Evolutionary conservation across 2,888 invertebrate species (phyloP).

Genomic region (Eudemis profundana): DNA sequence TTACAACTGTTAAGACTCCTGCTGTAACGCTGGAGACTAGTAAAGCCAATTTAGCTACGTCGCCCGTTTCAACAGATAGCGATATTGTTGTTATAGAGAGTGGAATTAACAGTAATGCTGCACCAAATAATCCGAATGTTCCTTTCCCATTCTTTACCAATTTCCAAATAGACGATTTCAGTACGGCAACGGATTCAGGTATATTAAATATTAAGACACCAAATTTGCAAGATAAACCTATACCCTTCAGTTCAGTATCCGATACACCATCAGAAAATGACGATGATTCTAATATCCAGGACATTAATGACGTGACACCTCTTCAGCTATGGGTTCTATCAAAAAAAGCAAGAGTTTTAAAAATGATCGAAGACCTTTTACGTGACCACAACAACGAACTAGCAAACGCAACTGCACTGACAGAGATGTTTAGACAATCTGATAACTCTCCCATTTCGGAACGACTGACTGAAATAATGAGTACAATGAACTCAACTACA

Average conservation of each 20-base stretch:
- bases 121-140: constrained; percentile 59
- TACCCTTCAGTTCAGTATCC: constrained; percentile 49
- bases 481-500: constrained; percentile 69
- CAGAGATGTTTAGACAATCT: constrained; percentile 62
- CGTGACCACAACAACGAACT: constrained; percentile 77
- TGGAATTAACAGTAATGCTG: constrained; percentile 53
- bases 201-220: constrained; percentile 49
- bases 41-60: constrained; percentile 51
- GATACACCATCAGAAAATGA: constrained; percentile 24
- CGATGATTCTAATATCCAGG: constrained; percentile 57
- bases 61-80: constrained; percentile 57
- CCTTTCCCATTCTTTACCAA: constrained; percentile 72
- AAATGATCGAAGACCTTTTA: constrained; percentile 82
- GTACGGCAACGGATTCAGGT: constrained; percentile 50
- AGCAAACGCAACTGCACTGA: constrained; percentile 66
- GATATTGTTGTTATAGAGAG: constrained; percentile 50
- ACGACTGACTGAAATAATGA: constrained; percentile 74
- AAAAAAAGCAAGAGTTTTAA: constrained; percentile 79
- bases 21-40: constrained; percentile 47
- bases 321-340: constrained; percentile 77
- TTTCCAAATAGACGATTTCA: constrained; percentile 64
- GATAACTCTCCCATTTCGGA: constrained; percentile 66
- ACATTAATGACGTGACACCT: constrained; percentile 69
- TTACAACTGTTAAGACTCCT: constrained; percentile 44
- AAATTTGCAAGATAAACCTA: constrained; percentile 48